Conservation (phyloP, 2,888 invertebrate species). For the Andrena bucephala region DNA sequence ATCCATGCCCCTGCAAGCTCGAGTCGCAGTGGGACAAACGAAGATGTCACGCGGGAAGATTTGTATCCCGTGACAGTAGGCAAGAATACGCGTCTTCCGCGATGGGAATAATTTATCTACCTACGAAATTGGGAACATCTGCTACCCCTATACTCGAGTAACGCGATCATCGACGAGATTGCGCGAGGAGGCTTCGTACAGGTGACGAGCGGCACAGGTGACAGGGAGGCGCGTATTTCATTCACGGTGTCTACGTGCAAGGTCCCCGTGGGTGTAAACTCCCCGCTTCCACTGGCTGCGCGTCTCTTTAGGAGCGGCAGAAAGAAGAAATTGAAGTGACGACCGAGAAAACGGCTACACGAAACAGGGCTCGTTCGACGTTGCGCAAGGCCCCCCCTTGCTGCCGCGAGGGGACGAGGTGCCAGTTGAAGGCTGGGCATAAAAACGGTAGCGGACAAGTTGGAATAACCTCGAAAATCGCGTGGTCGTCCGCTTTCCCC, state of each 20-base stretch:
- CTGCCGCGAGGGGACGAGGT: neutral
- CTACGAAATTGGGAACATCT: conserved; percentile 48
- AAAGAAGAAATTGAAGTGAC: neutral
- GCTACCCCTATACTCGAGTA: conserved; percentile 59
- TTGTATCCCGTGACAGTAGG: neutral
- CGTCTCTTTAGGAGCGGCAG: neutral
- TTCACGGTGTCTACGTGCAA: neutral
- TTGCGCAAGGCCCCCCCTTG: conserved; percentile 15
- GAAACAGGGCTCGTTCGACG: neutral
- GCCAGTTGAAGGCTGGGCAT: conserved; percentile 22
- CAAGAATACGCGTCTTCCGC: neutral
- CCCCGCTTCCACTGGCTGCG: neutral
- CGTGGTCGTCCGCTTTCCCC: conserved; percentile 62
- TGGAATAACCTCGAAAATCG: conserved; percentile 56
- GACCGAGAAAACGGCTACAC: neutral
- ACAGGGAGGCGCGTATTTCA: conserved; percentile 20
- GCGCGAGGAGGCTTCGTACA: conserved; percentile 27
- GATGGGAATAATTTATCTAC: conserved; percentile 33
- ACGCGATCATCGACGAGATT: conserved; percentile 49
- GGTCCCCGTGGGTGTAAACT: neutral
- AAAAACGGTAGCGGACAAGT: conserved; percentile 53
- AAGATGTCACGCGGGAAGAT: neutral
- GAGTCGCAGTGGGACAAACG: neutral
- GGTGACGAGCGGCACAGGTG: conserved; percentile 52
- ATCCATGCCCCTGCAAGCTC: conserved; percentile 21